Evolutionary conservation across 2,888 invertebrate species (phyloP).

Genomic region (Archips xylosteana): DNA sequence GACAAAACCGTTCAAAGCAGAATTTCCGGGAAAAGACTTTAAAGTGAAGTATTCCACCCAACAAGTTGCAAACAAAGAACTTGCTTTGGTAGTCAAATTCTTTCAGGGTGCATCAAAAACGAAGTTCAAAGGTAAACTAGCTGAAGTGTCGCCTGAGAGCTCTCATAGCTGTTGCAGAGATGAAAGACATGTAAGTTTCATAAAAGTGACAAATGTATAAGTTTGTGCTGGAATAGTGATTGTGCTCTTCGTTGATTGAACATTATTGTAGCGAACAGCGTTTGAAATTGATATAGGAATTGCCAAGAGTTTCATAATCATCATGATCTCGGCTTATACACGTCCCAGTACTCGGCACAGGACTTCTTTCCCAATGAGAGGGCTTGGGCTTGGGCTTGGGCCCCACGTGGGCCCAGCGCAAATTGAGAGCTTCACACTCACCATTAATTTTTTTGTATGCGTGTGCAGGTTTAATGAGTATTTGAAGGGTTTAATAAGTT

Average conservation of each 20-base stretch:
- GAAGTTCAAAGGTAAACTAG: slow-evolving; percentile 39
- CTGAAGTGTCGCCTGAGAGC: slow-evolving; percentile 29
- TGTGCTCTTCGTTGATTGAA: background rate
- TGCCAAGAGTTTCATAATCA: no score
- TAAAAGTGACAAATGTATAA: slow-evolving; percentile 23
- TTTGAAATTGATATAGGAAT: no score
- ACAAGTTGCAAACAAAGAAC: slow-evolving; percentile 28
- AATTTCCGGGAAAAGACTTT: background rate
- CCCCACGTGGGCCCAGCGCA: no score
- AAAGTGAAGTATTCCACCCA: slow-evolving; percentile 16
- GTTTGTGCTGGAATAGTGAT: background rate
- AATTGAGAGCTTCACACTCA: no score
- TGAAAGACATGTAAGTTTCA: slow-evolving; percentile 35
- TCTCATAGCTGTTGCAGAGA: slow-evolving; percentile 22
- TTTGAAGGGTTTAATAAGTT: no score
- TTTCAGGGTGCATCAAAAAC: slow-evolving; percentile 29
- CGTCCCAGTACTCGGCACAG: no score
- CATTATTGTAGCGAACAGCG: background rate
- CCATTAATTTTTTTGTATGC: no score
- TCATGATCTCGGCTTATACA: no score
- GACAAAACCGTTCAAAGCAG: background rate
- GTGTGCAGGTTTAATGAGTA: no score
- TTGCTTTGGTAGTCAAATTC: slow-evolving; percentile 40
- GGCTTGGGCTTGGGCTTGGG: no score
- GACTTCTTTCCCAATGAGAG: no score